Evolutionary conservation across 2,113 vertebrate species (phyloP).

Genomic region (Caranx melampygus): DNA sequence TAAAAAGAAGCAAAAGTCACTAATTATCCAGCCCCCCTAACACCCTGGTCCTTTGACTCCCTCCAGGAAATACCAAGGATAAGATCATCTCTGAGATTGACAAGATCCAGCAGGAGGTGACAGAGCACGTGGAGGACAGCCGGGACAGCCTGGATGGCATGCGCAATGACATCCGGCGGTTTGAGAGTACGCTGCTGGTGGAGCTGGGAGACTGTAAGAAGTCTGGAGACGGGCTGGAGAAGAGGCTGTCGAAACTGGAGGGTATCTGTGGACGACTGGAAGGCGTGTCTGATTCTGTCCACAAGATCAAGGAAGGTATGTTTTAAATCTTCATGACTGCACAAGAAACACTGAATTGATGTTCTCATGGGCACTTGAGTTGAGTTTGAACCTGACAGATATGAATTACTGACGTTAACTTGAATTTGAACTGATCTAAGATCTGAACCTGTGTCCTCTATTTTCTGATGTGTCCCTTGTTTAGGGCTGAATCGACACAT

Average conservation of each 20-base stretch:
- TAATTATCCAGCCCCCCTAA: rapidly evolving
- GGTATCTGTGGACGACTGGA: slow-evolving; percentile 89
- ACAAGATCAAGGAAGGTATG: slow-evolving; percentile 88
- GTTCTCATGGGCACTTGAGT: no score
- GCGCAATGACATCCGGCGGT: slow-evolving; percentile 76
- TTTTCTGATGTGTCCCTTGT: background rate
- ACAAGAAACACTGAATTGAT: no score
- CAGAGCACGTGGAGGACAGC: slow-evolving; percentile 86
- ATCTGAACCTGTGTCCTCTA: background rate
- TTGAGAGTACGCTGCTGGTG: slow-evolving; percentile 75
- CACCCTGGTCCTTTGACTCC: background rate
- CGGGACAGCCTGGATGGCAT: slow-evolving; percentile 84
- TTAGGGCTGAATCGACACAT: slow-evolving; percentile 88
- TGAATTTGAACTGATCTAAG: no score
- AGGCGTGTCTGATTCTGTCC: slow-evolving; percentile 85
- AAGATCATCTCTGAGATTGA: slow-evolving; percentile 94
- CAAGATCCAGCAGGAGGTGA: slow-evolving; percentile 89
- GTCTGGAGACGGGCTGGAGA: slow-evolving; percentile 85
- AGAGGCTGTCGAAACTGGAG: slow-evolving; percentile 91
- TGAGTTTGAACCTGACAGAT: no score
- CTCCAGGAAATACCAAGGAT: slow-evolving; percentile 86
- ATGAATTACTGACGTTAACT: no score
- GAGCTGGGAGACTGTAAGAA: slow-evolving; percentile 82
- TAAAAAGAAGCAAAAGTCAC: background rate
- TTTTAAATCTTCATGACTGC: no score